phyloP scores from a whole-genome alignment of 2,888 invertebrate genomes.

The Cacoxenus indagator region DNA sequence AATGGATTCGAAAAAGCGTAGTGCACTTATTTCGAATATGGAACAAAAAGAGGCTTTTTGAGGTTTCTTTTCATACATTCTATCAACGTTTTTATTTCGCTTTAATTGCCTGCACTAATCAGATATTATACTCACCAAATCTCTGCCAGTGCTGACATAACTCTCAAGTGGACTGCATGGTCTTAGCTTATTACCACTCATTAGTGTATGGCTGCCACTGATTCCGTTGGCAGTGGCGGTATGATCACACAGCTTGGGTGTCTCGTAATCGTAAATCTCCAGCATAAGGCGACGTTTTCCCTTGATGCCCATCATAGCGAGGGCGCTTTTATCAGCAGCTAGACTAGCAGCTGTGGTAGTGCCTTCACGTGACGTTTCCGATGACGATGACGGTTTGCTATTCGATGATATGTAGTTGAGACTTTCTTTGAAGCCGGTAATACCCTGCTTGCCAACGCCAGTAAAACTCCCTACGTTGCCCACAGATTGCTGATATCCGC shows the following conservation, averaged over 20 bases:
- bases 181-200: constrained; percentile 73
- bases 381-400: constrained; percentile 20
- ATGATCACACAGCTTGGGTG: constrained; percentile 87
- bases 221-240: constrained; percentile 73
- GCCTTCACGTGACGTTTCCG: not conserved
- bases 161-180: constrained; percentile 86
- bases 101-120: not conserved
- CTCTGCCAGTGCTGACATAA: constrained; percentile 76
- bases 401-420: constrained; percentile 65
- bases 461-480: constrained; percentile 46
- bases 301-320: constrained; percentile 63
- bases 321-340: constrained; percentile 47
- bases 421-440: constrained; percentile 67
- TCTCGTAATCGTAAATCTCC: constrained; percentile 81
- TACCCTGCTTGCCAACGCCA: constrained; percentile 36
- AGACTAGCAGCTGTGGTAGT: constrained; percentile 38
- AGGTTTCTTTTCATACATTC: not conserved
- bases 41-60: too few species aligned
- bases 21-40: too few species aligned
- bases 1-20: too few species aligned
- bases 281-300: constrained; percentile 74
- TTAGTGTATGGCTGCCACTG: constrained; percentile 57
- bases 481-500: constrained; percentile 66
- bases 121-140: constrained; percentile 70
- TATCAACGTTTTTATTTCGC: not conserved